phyloP scores from a whole-genome alignment of 2,797 vertebrate genomes.

The Acrocephalus scirpaceus region DNA sequence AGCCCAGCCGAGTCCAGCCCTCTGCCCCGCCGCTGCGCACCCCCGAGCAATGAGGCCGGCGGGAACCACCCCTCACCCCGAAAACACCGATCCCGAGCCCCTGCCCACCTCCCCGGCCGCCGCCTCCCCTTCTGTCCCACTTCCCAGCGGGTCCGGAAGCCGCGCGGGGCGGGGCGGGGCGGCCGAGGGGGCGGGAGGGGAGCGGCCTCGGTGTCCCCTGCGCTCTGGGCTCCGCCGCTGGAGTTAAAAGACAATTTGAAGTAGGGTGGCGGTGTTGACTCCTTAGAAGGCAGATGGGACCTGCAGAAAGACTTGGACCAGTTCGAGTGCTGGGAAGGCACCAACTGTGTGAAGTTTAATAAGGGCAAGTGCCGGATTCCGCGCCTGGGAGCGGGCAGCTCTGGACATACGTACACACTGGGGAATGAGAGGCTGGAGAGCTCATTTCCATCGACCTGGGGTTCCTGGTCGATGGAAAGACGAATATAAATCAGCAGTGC shows the following conservation, averaged over 20 bases:
- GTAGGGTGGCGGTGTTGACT: rapidly evolving
- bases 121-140: not conserved
- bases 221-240: rapidly evolving
- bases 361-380: not conserved
- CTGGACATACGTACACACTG: not conserved
- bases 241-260: rapidly evolving
- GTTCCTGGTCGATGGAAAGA: not conserved
- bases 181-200: not conserved
- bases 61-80: not conserved
- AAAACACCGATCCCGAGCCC: rapidly evolving
- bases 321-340: not conserved
- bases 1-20: no score
- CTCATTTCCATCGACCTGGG: not conserved
- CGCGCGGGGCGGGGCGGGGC: not conserved
- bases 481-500: not conserved
- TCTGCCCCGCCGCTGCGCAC: not conserved
- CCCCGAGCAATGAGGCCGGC: rapidly evolving
- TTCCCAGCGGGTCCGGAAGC: not conserved
- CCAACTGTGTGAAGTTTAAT: not conserved
- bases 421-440: not conserved
- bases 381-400: not conserved
- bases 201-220: not conserved
- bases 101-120: not conserved
- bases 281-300: rapidly evolving
- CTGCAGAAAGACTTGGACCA: not conserved